These are phyloP conservation scores for Mylabris sibirica DNA, from an alignment of 2,888 invertebrate genomes.

Conservation along the genomic window DNA sequence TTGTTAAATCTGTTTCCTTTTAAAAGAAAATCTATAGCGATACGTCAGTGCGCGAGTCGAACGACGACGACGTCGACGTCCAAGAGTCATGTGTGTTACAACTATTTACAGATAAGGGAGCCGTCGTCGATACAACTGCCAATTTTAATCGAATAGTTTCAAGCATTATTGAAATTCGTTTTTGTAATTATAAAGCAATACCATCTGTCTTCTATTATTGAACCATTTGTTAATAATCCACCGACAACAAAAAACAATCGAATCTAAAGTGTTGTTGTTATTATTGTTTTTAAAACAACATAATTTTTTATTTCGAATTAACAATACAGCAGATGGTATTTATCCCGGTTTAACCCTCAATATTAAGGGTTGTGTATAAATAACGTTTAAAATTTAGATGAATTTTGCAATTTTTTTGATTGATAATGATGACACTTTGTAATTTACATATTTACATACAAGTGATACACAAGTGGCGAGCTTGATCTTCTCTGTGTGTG, in stretches of 20 bases:
- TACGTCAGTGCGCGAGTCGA: slow-evolving; percentile 36
- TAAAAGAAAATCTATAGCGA: slow-evolving; percentile 37
- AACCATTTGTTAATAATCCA: slow-evolving; percentile 1
- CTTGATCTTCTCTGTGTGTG: no score
- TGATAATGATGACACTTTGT: no score
- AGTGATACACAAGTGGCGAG: not conserved
- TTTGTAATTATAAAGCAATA: not conserved
- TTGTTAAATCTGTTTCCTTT: slow-evolving; percentile 43
- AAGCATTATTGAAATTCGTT: not conserved
- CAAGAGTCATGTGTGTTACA: not conserved
- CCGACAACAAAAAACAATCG: not conserved
- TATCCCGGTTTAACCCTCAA: not conserved
- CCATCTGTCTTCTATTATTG: not conserved
- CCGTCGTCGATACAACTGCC: not conserved
- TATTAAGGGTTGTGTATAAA: no score
- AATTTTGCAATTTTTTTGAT: no score
- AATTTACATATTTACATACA: no score
- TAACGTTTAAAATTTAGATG: no score
- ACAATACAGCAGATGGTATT: slow-evolving; percentile 3
- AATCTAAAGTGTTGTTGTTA: slow-evolving; percentile 1
- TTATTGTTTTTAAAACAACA: not conserved
- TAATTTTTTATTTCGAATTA: not conserved
- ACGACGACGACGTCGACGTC: slow-evolving; percentile 4
- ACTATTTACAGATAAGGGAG: not conserved
- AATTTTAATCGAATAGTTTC: slow-evolving; percentile 7